Conservation (phyloP, 2,797 vertebrate genomes). For the Bradypus variegatus region DNA sequence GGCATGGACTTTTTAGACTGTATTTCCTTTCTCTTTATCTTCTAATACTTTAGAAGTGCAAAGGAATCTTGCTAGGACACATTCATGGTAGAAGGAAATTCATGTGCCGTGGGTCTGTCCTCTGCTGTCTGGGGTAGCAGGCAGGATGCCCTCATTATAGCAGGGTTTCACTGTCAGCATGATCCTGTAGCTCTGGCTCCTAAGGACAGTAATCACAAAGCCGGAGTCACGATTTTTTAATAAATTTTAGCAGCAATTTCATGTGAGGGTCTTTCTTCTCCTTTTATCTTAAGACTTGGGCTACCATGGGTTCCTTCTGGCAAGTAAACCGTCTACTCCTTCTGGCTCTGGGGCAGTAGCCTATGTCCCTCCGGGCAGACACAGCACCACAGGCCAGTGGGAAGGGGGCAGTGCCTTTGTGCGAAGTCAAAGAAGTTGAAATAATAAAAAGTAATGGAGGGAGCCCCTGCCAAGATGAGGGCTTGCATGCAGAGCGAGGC, state of each 20-base stretch:
- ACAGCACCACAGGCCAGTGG: not conserved
- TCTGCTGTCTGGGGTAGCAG: fast-evolving
- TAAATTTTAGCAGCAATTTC: not conserved
- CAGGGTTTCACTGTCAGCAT: not conserved
- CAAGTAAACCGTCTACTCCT: not conserved
- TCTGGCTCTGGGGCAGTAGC: not conserved
- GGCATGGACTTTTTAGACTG: not conserved
- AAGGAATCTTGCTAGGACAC: not conserved
- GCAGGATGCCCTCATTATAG: not conserved
- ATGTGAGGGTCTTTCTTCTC: not conserved
- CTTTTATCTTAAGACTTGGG: not conserved
- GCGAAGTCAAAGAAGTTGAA: not conserved
- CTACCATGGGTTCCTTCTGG: not conserved
- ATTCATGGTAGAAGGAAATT: fast-evolving
- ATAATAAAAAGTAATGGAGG: not conserved
- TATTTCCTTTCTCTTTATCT: not conserved
- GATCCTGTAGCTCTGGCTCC: not conserved
- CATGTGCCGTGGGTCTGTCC: not conserved
- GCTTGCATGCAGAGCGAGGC: not conserved
- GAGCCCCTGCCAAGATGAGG: not conserved
- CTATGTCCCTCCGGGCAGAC: not conserved
- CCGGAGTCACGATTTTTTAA: not conserved
- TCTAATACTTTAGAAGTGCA: not conserved
- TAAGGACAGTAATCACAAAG: fast-evolving
- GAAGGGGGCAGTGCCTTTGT: too few species aligned